A percentile compares a stretch with the other conserved stretches of the same genome.
phyloP scores from a whole-genome alignment of 2,113 vertebrate species.

The Nycticryphes semicollaris region DNA sequence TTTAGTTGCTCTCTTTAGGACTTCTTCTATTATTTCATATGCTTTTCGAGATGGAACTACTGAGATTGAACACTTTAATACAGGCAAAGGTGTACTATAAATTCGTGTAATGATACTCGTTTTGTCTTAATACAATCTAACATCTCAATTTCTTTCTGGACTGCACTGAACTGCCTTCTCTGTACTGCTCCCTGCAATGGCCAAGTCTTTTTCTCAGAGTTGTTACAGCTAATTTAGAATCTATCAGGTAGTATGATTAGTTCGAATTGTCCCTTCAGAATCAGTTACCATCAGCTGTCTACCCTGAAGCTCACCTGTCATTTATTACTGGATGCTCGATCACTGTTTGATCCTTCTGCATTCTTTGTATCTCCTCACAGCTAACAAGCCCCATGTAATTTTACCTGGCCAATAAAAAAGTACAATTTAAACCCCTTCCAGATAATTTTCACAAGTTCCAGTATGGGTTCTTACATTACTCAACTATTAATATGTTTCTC shows the following conservation, averaged over 20 bases:
- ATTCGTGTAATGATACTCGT: constrained; percentile 13
- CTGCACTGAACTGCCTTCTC: constrained; percentile 16
- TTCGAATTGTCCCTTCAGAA: constrained; percentile 67
- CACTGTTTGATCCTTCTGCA: neutral
- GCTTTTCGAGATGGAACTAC: neutral
- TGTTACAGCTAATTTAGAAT: constrained; percentile 62
- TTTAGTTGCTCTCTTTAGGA: neutral
- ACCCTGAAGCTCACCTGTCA: constrained; percentile 53
- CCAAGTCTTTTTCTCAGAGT: neutral
- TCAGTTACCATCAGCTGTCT: constrained; percentile 62
- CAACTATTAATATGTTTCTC: neutral
- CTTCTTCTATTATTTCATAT: neutral
- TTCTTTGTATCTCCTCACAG: neutral
- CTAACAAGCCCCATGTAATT: neutral
- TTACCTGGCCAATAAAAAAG: neutral
- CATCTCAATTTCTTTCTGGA: constrained; percentile 49
- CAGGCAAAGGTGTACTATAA: neutral
- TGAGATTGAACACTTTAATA: constrained; percentile 18
- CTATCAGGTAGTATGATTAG: constrained; percentile 69
- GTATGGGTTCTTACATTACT: neutral
- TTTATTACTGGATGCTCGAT: neutral
- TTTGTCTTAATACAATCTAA: constrained; percentile 52
- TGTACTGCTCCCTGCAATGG: neutral
- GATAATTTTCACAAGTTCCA: neutral
- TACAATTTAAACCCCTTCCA: neutral